Conservation (phyloP, 2,113 vertebrate species). For the Oreochromis spilurus region DNA sequence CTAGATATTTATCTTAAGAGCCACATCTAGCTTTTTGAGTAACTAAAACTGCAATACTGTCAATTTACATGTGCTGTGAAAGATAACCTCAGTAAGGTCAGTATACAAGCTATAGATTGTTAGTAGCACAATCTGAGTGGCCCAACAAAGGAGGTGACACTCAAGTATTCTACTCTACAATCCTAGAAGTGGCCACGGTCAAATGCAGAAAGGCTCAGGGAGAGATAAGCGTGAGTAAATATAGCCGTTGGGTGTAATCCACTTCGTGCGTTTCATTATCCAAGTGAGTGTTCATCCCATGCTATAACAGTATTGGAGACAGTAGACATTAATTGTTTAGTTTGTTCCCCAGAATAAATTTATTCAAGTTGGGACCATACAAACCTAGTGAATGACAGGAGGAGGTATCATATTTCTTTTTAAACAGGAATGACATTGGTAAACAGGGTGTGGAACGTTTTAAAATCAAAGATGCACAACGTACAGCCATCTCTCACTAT, state of each 20-base stretch:
- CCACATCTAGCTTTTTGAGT: not conserved
- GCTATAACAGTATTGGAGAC: slow-evolving; percentile 38
- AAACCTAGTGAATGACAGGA: slow-evolving; percentile 65
- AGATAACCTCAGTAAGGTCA: not conserved
- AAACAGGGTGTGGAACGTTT: slow-evolving; percentile 56
- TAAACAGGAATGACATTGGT: slow-evolving; percentile 69
- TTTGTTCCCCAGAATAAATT: slow-evolving; percentile 73
- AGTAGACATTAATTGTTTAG: slow-evolving; percentile 33
- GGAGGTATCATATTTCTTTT: slow-evolving; percentile 58
- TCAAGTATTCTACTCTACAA: slow-evolving; percentile 10
- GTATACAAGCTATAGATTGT: not conserved
- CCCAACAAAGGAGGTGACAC: not conserved
- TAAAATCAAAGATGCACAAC: slow-evolving; percentile 62
- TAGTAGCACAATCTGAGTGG: not conserved
- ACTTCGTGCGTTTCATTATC: slow-evolving; percentile 54
- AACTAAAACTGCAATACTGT: not conserved
- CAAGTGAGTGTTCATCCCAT: slow-evolving; percentile 30
- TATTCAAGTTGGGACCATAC: slow-evolving; percentile 70
- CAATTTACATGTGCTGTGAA: not conserved
- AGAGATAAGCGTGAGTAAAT: slow-evolving; percentile 68
- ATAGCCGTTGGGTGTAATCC: slow-evolving; percentile 67
- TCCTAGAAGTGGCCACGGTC: slow-evolving; percentile 19
- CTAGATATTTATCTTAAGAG: not conserved
- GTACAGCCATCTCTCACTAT: slow-evolving; percentile 64
- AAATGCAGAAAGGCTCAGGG: slow-evolving; percentile 50